Evolutionary conservation across 2,888 invertebrate species (phyloP).

Genomic region (Seira ritae): DNA sequence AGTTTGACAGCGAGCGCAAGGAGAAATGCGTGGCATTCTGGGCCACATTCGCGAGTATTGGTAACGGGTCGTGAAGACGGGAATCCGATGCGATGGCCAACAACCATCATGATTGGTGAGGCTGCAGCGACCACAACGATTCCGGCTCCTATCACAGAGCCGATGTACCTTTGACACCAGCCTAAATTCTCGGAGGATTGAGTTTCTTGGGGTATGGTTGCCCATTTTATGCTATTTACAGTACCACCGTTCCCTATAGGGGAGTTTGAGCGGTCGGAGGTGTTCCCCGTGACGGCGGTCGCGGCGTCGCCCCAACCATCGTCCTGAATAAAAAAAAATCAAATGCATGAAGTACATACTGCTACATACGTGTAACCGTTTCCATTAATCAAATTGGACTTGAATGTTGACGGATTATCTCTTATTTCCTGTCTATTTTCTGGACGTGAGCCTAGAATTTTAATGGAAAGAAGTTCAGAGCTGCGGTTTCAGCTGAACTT

Average conservation of each 20-base stretch:
- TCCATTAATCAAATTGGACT: conserved; percentile 43
- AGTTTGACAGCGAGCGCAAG: conserved; percentile 94
- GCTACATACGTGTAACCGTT: conserved; percentile 28
- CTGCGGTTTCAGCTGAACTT: conserved; percentile 17
- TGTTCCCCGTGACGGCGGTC: conserved; percentile 97
- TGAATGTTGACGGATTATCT: conserved; percentile 21
- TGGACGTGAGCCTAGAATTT: too few species aligned
- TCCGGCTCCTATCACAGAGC: conserved; percentile 86
- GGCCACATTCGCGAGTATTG: conserved; percentile 84
- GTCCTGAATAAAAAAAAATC: conserved; percentile 80
- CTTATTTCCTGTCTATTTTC: conserved; percentile 37
- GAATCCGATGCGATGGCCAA: conserved; percentile 76
- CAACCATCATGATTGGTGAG: conserved; percentile 96
- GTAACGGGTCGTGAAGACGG: conserved; percentile 67
- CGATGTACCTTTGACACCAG: conserved; percentile 80
- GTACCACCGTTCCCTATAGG: conserved; percentile 69
- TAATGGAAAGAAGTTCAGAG: too few species aligned
- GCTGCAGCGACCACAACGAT: conserved; percentile 90
- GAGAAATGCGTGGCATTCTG: conserved; percentile 95
- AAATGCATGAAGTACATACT: background rate
- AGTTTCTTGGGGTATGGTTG: conserved; percentile 65
- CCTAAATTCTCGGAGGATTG: conserved; percentile 67
- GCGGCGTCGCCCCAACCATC: conserved; percentile 99
- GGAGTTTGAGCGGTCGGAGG: conserved; percentile 95
- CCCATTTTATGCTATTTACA: conserved; percentile 71